A percentile compares a stretch with the other conserved stretches of the same genome.
Conservation (phyloP, 2,113 vertebrate species). For the Coreoperca whiteheadi region DNA sequence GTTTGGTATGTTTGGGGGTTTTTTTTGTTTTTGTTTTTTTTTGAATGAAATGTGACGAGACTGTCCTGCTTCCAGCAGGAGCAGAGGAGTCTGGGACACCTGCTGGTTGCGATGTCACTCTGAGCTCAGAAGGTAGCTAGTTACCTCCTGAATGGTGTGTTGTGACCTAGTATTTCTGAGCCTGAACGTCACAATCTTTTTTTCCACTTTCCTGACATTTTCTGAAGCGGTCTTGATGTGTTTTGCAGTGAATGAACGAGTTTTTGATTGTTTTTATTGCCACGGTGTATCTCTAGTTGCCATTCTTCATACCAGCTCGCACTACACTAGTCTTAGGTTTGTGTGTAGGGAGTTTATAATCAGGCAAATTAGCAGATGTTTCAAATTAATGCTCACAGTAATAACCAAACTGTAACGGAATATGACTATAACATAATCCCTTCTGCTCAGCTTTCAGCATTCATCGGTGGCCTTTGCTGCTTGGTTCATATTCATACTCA, state of each 20-base stretch:
- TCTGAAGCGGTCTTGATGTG: not conserved
- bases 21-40: too few relatives aligned
- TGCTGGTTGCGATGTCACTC: conserved; percentile 68
- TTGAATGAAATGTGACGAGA: conserved; percentile 24
- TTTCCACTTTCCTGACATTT: not conserved
- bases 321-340: not conserved
- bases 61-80: conserved; percentile 59
- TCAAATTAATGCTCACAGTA: not conserved
- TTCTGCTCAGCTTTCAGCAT: not conserved
- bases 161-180: conserved; percentile 27
- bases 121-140: conserved; percentile 83
- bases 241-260: conserved; percentile 54
- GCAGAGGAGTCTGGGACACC: conserved; percentile 51
- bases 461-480: not conserved
- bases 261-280: conserved; percentile 21
- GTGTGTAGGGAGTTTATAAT: not conserved
- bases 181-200: conserved; percentile 6
- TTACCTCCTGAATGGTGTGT: conserved; percentile 57
- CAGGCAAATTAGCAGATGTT: not conserved
- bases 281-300: conserved; percentile 6
- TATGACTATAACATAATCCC: too few relatives aligned
- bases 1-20: not conserved
- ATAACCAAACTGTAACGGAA: not conserved
- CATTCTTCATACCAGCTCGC: not conserved
- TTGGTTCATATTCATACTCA: not conserved